Evolutionary conservation across 2,113 vertebrate species (phyloP).

Genomic region (Colaptes auratus): DNA sequence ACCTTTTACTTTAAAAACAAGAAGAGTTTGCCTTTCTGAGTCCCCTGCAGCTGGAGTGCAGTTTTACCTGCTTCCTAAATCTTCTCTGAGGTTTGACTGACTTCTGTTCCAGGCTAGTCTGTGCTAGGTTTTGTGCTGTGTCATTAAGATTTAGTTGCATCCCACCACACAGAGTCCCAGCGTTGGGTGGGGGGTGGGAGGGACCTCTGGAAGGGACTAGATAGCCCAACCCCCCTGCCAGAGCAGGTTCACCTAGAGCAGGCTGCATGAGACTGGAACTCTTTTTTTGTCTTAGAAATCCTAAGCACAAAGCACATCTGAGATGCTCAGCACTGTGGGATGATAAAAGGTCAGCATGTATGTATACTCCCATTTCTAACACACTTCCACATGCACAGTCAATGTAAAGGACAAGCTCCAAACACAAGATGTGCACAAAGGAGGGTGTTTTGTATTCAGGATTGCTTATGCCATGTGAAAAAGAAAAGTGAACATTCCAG

Average conservation of each 20-base stretch:
- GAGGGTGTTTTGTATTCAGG: neutral
- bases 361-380: neutral
- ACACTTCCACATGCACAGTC: neutral
- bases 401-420: neutral
- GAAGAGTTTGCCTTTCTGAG: neutral
- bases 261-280: neutral
- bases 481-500: neutral
- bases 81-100: neutral
- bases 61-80: neutral
- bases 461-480: neutral
- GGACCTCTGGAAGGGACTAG: too few species aligned
- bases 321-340: neutral
- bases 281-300: neutral
- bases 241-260: too few species aligned
- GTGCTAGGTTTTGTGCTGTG: neutral
- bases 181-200: too few species aligned
- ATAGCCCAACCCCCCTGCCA: too few species aligned
- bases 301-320: accelerated
- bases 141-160: neutral
- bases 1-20: neutral
- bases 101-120: neutral
- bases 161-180: neutral
- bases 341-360: neutral
- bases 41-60: neutral
- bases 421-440: neutral